Conservation (phyloP, 2,797 vertebrate species). For the Propithecus deckenii region DNA sequence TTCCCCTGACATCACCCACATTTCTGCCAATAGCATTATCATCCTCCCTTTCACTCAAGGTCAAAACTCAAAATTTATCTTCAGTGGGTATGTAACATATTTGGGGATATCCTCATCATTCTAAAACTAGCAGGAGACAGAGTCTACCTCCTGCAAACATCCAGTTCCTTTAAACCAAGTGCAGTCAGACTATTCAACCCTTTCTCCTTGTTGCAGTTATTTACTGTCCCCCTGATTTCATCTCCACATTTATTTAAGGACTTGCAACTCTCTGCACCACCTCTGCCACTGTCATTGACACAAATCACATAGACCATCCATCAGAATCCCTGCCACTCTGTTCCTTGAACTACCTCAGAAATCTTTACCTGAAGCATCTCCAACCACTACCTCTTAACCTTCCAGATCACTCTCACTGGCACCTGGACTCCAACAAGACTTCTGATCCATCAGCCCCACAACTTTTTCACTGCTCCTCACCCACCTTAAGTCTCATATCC, state of each 20-base stretch:
- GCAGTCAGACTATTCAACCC: neutral
- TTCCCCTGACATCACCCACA: neutral
- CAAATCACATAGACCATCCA: neutral
- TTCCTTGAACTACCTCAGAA: neutral
- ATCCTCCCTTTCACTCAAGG: neutral
- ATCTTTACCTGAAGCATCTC: neutral
- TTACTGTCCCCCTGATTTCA: neutral
- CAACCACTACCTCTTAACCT: neutral
- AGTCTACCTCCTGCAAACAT: neutral
- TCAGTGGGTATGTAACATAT: neutral
- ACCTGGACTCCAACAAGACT: neutral
- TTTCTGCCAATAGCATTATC: neutral
- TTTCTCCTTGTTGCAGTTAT: neutral
- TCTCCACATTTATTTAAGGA: neutral
- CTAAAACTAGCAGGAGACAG: neutral
- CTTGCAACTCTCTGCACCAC: neutral
- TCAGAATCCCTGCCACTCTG: neutral
- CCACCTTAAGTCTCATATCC: neutral
- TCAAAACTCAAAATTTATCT: neutral
- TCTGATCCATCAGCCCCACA: neutral
- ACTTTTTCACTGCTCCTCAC: neutral
- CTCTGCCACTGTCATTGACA: neutral
- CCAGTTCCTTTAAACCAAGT: neutral
- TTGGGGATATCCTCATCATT: neutral
- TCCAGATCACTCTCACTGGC: neutral